These are phyloP conservation scores for Anoplopoma fimbria DNA, from an alignment of 2,113 vertebrate species.

Conservation along the genomic window DNA sequence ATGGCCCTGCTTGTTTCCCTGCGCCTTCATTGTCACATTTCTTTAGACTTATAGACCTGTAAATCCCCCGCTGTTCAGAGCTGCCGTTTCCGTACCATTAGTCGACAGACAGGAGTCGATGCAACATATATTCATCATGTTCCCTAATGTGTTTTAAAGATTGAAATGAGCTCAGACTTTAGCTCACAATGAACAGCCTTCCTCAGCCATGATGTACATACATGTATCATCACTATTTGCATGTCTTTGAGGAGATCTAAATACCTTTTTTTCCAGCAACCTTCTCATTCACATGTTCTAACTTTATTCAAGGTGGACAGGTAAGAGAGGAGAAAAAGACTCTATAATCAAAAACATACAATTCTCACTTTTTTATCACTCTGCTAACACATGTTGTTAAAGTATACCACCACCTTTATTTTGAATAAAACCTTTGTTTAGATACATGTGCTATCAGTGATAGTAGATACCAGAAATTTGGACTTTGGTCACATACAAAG, in stretches of 20 bases:
- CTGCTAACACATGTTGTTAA: background rate
- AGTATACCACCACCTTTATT: background rate
- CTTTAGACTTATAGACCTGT: constrained; percentile 21
- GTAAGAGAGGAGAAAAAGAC: background rate
- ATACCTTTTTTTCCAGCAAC: background rate
- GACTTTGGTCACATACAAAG: background rate
- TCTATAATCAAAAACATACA: background rate
- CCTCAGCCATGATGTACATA: background rate
- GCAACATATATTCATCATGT: constrained; percentile 27
- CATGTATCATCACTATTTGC: background rate
- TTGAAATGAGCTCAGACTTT: background rate
- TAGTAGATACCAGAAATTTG: too few species aligned
- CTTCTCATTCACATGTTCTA: background rate
- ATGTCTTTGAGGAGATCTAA: background rate
- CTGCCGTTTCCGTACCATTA: constrained; percentile 20
- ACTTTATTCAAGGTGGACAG: too few species aligned
- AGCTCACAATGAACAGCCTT: background rate
- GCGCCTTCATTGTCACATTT: constrained; percentile 34
- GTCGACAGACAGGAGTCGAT: background rate
- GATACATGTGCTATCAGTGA: too few species aligned
- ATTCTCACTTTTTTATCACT: background rate
- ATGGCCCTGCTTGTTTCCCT: constrained; percentile 27
- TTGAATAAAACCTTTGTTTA: too few species aligned
- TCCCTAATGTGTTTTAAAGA: constrained; percentile 33
- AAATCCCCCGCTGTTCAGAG: constrained; percentile 36